Evolutionary conservation across 1,140 invertebrate species (phyloP), one percentile per base, ranked within the genome.

Genomic region (Agrypnia vestita): DNA sequence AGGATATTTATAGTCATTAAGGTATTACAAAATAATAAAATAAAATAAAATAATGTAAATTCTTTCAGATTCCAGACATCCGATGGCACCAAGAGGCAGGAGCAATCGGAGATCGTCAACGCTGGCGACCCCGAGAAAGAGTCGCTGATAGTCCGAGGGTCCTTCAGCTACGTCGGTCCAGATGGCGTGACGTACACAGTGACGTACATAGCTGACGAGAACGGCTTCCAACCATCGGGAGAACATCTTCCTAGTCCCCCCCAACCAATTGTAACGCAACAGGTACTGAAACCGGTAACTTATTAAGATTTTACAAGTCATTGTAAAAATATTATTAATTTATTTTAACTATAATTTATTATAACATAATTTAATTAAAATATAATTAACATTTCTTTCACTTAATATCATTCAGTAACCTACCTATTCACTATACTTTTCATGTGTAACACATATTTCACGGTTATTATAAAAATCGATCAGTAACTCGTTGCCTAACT

Each of bases 181-280:
- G 91, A 92, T 81, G 92, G 92, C 6, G 86, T 91, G 6, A 86
- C 84, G 0, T 91, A 92, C 82, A 88, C 86, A 0, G 87, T 96
- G 10, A 91, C 90, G 4, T 96, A 96, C 85, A 90, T 92, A 21
- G 95, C 95, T 62, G 95, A 96, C 84, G 94, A 95, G 81, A 94
- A 94, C 80, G 94, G 94, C 35, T 94, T 93, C 88, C 91, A 91
- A 73, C 91, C 93, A 1, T 84, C 85, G 61, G 90, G 90, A 44
- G 84, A 87, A 74, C 90, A 91, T 84, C 85, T 93, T 78, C 92
- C 92, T 19, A 87, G 25, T 44, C 12, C 53, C 10, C 43, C 25
- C 44, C 64, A 17, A 11, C 1, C 87, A n/a, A 21, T 25, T 51
- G 3, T 12, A 0, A 13, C 13, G 3, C 25, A 0, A 19, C 7